Conservation (phyloP, 1,140 invertebrate species). For the Maniola jurtina region DNA sequence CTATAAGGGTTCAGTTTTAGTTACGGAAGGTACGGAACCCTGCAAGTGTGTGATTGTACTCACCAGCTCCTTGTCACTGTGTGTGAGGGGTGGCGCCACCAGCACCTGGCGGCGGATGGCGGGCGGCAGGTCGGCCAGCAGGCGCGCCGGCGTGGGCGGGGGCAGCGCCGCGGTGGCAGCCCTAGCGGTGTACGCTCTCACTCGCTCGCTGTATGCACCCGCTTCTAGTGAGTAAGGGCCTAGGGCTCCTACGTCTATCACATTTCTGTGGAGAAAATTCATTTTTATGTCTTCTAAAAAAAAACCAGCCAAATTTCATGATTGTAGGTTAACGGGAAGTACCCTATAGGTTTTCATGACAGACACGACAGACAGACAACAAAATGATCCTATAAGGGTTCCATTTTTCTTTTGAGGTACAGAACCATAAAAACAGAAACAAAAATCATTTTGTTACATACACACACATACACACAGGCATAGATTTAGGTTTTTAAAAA, state of each 20-base stretch:
- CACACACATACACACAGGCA: no score
- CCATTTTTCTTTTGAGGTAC: no score
- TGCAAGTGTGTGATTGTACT: conserved; percentile 32
- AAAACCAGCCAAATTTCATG: no score
- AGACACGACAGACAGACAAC: no score
- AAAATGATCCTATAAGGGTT: no score
- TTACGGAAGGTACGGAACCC: no score
- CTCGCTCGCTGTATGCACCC: conserved; percentile 62
- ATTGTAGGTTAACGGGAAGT: no score
- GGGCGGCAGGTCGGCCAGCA: conserved; percentile 55
- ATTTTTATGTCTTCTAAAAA: background rate
- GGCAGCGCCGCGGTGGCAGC: conserved; percentile 46
- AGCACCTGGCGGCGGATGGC: conserved; percentile 41
- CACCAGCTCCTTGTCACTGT: conserved; percentile 57
- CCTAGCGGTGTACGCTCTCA: conserved; percentile 59
- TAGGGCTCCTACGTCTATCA: conserved; percentile 70
- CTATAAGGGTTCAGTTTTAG: no score
- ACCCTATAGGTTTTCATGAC: no score
- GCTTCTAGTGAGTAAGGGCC: conserved; percentile 66
- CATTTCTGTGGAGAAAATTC: conserved; percentile 46
- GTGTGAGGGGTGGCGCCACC: conserved; percentile 30
- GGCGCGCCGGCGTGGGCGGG: conserved; percentile 40
- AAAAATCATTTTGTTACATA: no score
- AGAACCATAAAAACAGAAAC: no score
- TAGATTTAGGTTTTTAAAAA: no score